Evolutionary conservation across 1,140 invertebrate genomes (phyloP).

Genomic region (Hylaeus anthracinus): DNA sequence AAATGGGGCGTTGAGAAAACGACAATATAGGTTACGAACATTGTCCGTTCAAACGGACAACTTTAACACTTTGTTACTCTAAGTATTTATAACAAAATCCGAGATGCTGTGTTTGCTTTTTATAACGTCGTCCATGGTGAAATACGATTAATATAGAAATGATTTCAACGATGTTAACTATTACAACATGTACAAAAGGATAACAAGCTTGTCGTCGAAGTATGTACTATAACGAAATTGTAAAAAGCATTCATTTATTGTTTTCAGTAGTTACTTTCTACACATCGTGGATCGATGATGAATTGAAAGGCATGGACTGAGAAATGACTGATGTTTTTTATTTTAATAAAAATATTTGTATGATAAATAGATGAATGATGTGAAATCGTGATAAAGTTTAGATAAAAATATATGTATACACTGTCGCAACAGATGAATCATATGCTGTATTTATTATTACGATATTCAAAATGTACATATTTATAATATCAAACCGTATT

Average conservation of each 20-base stretch:
- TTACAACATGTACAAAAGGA: neutral
- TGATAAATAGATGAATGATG: neutral
- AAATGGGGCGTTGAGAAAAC: neutral
- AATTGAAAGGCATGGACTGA: conserved; percentile 15
- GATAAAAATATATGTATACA: conserved; percentile 7
- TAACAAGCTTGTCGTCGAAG: neutral
- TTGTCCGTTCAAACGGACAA: neutral
- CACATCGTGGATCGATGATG: conserved; percentile 27
- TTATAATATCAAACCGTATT: neutral
- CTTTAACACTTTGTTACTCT: neutral
- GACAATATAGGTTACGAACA: conserved; percentile 4
- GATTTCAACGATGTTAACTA: conserved; percentile 1
- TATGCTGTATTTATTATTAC: conserved; percentile 13
- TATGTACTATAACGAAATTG: neutral
- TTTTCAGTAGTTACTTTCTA: conserved; percentile 14
- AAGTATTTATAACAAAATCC: conserved; percentile 4
- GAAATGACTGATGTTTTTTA: conserved; percentile 49
- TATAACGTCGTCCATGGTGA: neutral
- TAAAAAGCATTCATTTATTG: conserved; percentile 32
- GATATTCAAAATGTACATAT: neutral
- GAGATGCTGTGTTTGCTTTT: neutral
- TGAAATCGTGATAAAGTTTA: conserved; percentile 12
- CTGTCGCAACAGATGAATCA: neutral
- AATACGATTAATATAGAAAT: neutral
- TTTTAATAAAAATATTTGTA: conserved; percentile 44